Evolutionary conservation across 1,140 invertebrate genomes (phyloP).

Genomic region (Dreissena rostriformis): DNA sequence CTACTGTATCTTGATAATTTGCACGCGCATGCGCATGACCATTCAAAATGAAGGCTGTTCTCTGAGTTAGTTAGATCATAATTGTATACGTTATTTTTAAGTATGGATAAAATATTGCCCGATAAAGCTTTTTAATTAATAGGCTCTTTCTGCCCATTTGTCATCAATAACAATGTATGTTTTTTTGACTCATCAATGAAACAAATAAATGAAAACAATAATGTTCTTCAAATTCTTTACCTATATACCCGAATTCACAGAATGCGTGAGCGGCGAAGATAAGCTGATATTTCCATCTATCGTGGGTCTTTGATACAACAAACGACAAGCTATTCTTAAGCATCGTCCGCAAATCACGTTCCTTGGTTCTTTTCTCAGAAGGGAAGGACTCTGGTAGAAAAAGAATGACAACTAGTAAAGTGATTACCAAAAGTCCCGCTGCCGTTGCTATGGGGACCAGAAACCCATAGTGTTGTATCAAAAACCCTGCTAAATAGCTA

Average conservation of each 20-base stretch:
- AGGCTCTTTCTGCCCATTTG: too few relatives aligned
- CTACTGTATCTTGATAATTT: too few relatives aligned
- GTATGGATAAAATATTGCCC: too few relatives aligned
- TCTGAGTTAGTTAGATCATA: too few relatives aligned
- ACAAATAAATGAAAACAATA: too few relatives aligned
- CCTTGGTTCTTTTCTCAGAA: constrained; percentile 16
- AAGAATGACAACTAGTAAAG: constrained; percentile 1
- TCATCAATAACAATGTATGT: too few relatives aligned
- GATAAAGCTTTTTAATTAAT: too few relatives aligned
- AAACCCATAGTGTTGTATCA: constrained; percentile 36
- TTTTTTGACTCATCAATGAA: too few relatives aligned
- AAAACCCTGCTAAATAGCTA: constrained; percentile 25
- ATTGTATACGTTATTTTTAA: too few relatives aligned
- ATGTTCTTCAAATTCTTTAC: too few relatives aligned
- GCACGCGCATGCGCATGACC: too few relatives aligned
- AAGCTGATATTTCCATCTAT: constrained; percentile 44
- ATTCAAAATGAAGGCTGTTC: too few relatives aligned
- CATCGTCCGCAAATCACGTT: background rate
- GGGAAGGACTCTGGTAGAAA: constrained; percentile 41
- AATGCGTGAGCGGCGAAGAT: constrained; percentile 34
- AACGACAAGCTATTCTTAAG: constrained; percentile 32
- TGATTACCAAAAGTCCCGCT: constrained; percentile 7
- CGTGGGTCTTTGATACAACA: constrained; percentile 23
- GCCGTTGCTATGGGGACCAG: constrained; percentile 23
- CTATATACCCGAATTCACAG: constrained; percentile 33